Conservation (phyloP, 2,888 invertebrate species). For the Volucella bombylans region DNA sequence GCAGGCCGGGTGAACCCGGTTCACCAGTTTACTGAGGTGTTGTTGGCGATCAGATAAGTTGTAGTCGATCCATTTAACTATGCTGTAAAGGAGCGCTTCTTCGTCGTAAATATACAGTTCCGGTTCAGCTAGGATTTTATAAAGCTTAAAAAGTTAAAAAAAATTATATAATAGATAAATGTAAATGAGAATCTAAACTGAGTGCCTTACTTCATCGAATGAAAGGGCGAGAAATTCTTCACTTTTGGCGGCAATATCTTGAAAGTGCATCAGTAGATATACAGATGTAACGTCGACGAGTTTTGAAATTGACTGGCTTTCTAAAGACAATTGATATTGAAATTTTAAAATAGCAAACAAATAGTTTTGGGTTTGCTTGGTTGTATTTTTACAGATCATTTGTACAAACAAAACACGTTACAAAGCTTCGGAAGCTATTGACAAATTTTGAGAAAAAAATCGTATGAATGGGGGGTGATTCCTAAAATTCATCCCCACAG, state of each 20-base stretch:
- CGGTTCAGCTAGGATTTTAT: constrained; percentile 75
- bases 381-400: too few species aligned
- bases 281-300: constrained; percentile 75
- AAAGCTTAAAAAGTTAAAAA: too few species aligned
- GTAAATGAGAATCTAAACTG: neutral
- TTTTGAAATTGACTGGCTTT: constrained; percentile 75
- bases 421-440: too few species aligned
- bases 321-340: constrained; percentile 56
- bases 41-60: constrained; percentile 71
- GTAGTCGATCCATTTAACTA: constrained; percentile 76
- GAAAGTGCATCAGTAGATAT: constrained; percentile 76
- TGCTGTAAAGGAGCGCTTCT: constrained; percentile 76
- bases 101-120: constrained; percentile 77
- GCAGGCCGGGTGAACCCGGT: constrained; percentile 77
- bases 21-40: constrained; percentile 74
- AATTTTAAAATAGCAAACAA: too few species aligned
- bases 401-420: too few species aligned
- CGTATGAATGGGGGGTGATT: too few species aligned
- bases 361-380: too few species aligned
- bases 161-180: neutral
- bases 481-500: too few species aligned
- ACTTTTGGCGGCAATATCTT: constrained; percentile 75
- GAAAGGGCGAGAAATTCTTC: constrained; percentile 77
- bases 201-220: constrained; percentile 76
- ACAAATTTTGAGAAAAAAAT: too few species aligned